phyloP scores from a whole-genome alignment of 30 jellyfish, hydroid and myxozoan genomes.

The Chrysaora quinquecirrha region DNA sequence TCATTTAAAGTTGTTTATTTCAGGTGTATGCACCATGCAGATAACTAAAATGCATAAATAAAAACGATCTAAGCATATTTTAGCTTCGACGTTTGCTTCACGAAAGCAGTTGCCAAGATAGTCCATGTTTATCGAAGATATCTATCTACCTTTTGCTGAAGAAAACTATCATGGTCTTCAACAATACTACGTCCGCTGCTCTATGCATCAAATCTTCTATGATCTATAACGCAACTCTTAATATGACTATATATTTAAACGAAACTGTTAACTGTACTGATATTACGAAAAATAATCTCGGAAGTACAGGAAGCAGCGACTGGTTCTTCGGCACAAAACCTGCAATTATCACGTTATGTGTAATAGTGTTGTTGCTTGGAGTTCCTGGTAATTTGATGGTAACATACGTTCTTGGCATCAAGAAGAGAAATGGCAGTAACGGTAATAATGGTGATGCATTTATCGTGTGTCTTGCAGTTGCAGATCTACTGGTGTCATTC shows the following conservation, averaged over 20 bases:
- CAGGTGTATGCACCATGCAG: too few relatives aligned
- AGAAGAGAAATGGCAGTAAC: constrained; percentile 26
- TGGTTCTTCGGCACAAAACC: not conserved
- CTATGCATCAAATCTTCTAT: not conserved
- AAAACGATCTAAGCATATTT: too few relatives aligned
- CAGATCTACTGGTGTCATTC: constrained; percentile 62
- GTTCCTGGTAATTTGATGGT: constrained; percentile 79
- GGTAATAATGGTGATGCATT: constrained; percentile 52
- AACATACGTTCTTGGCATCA: constrained; percentile 59
- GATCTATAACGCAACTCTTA: too few relatives aligned
- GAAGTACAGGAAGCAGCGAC: not conserved
- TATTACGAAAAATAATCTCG: too few relatives aligned
- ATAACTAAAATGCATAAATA: too few relatives aligned
- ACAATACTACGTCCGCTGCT: not conserved
- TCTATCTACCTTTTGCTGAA: too few relatives aligned
- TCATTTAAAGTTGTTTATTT: too few relatives aligned
- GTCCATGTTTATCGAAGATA: too few relatives aligned
- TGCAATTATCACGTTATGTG: constrained; percentile 33
- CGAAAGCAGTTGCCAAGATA: too few relatives aligned
- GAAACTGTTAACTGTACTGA: too few relatives aligned
- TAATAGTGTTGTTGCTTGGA: constrained; percentile 58
- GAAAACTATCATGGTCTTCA: not conserved
- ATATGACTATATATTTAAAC: not conserved
- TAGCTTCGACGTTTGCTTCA: too few relatives aligned
- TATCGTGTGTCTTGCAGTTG: constrained; percentile 68